These are phyloP conservation scores for Drosophila rufa DNA, from an alignment of 1,140 invertebrate species.

Conservation along the genomic window DNA sequence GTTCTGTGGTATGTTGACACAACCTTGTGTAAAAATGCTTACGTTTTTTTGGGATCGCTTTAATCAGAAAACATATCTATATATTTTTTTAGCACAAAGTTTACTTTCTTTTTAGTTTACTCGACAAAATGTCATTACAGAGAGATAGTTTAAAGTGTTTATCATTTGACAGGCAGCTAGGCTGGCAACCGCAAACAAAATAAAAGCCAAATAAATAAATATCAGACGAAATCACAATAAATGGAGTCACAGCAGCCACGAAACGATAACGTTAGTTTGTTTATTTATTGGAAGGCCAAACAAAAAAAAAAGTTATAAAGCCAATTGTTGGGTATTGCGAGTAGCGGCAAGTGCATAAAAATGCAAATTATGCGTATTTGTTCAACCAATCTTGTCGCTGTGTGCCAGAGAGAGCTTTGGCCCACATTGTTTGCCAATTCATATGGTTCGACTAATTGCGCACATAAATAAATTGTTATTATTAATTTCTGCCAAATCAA, in stretches of 20 bases:
- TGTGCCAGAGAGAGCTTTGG: conserved; percentile 20
- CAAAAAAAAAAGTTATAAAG: conserved; percentile 31
- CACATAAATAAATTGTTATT: conserved; percentile 78
- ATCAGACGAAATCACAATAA: conserved; percentile 36
- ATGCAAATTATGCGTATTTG: conserved; percentile 61
- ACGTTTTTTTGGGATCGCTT: too few relatives aligned
- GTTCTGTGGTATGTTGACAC: too few relatives aligned
- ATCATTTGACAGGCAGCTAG: conserved; percentile 49
- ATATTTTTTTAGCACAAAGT: not conserved
- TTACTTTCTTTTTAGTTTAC: not conserved
- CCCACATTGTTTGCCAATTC: conserved; percentile 51
- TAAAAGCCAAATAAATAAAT: conserved; percentile 48
- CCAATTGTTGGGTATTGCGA: conserved; percentile 33
- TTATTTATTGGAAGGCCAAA: conserved; percentile 41
- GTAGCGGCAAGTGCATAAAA: conserved; percentile 46
- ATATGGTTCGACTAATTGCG: conserved; percentile 57
- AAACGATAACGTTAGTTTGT: conserved; percentile 51
- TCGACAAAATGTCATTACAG: not conserved
- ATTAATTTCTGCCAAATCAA: conserved; percentile 76
- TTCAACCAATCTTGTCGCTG: conserved; percentile 49
- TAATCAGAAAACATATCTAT: not conserved
- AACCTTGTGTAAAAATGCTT: too few relatives aligned
- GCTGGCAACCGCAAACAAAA: conserved; percentile 21
- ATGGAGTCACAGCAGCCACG: conserved; percentile 46
- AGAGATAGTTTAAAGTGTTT: conserved; percentile 22